These are phyloP conservation scores for Hydropotes inermis DNA, from an alignment of 2,113 vertebrate species.

Conservation along the genomic window DNA sequence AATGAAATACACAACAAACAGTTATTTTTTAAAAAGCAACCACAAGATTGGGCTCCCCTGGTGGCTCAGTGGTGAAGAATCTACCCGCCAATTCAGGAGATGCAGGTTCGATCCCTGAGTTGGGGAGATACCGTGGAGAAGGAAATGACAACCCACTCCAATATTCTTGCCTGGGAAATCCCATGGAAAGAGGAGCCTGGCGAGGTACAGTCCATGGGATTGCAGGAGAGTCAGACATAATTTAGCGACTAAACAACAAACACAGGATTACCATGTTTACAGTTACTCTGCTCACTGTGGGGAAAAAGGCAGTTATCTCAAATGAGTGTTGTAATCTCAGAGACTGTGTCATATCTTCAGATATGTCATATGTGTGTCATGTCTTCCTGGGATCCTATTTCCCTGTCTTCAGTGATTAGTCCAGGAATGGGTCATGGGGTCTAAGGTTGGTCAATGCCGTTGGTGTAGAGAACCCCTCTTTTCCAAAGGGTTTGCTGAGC, in stretches of 20 bases:
- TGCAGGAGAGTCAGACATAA: background rate
- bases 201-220: background rate
- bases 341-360: background rate
- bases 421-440: background rate
- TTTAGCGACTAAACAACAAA: background rate
- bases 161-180: background rate
- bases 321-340: background rate
- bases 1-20: background rate
- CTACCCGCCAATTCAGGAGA: background rate
- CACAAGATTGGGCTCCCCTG: background rate
- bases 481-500: background rate
- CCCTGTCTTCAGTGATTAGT: background rate
- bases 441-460: background rate
- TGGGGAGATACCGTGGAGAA: background rate
- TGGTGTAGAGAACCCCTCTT: background rate
- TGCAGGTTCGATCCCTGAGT: background rate
- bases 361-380: background rate
- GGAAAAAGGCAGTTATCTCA: background rate
- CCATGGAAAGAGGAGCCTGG: background rate
- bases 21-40: background rate
- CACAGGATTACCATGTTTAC: background rate
- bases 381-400: background rate
- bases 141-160: background rate
- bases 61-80: background rate
- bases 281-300: background rate